Evolutionary conservation across 2,888 invertebrate species (phyloP).

Genomic region (Eupithecia tripunctaria): DNA sequence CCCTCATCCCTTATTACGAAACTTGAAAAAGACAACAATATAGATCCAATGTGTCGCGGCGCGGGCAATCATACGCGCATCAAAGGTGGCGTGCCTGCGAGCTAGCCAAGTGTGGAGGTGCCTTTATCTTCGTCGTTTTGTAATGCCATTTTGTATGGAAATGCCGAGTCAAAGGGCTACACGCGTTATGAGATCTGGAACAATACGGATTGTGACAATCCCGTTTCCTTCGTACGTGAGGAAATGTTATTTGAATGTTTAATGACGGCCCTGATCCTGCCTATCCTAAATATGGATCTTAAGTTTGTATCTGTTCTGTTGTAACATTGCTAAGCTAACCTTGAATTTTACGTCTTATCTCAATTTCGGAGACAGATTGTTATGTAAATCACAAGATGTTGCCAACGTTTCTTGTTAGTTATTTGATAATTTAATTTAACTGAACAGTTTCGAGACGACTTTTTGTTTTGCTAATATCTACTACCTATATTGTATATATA

Average conservation of each 20-base stretch:
- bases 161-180: constrained; percentile 79
- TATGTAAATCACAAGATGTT: constrained; percentile 27
- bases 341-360: constrained; percentile 30
- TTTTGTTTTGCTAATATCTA: not conserved
- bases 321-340: constrained; percentile 38
- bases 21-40: constrained; percentile 85
- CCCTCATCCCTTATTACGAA: constrained; percentile 85
- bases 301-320: constrained; percentile 38
- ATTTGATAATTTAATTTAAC: not conserved
- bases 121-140: constrained; percentile 74
- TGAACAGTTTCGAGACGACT: not conserved
- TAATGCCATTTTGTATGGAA: constrained; percentile 69
- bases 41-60: constrained; percentile 84
- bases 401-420: constrained; percentile 13
- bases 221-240: constrained; percentile 77
- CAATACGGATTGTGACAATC: constrained; percentile 82
- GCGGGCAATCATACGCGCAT: constrained; percentile 84
- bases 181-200: constrained; percentile 82
- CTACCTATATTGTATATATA: no score
- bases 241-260: constrained; percentile 80
- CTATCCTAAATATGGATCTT: constrained; percentile 58
- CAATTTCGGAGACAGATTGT: constrained; percentile 28
- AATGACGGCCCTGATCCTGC: constrained; percentile 73
- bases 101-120: constrained; percentile 80
- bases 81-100: constrained; percentile 78